phyloP scores from a whole-genome alignment of 2,113 vertebrate genomes.

The Copsychus sechellarum region DNA sequence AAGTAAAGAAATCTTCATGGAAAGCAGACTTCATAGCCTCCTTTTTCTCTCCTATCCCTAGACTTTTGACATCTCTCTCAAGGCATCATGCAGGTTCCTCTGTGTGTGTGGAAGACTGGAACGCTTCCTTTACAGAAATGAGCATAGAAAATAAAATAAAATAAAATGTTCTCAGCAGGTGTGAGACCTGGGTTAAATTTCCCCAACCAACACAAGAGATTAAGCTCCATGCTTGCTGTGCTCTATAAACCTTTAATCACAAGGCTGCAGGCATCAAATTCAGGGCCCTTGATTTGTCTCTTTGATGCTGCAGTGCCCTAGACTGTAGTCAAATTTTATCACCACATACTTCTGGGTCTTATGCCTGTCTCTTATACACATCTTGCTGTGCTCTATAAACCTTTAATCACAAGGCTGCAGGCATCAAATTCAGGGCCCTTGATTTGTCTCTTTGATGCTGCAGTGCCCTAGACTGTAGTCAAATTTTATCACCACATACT shows the following conservation, averaged over 20 bases:
- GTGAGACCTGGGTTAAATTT: background rate
- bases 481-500: background rate
- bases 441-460: background rate
- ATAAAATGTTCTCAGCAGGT: background rate
- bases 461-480: background rate
- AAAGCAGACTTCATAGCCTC: background rate
- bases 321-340: background rate
- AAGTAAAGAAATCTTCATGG: background rate
- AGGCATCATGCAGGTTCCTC: background rate
- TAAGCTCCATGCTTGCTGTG: background rate
- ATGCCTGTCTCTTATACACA: no score
- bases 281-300: background rate
- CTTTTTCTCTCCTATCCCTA: background rate
- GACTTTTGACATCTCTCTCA: background rate
- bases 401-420: background rate
- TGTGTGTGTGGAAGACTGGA: background rate
- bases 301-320: background rate
- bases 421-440: background rate
- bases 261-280: background rate
- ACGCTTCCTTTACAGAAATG: background rate
- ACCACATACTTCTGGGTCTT: background rate
- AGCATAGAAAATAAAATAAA: background rate
- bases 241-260: background rate
- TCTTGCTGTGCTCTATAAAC: no score
- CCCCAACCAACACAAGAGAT: background rate